Base-by-base conservation (phyloP, 2,888 invertebrate genomes). In the Ochropleura plecta region DNA sequence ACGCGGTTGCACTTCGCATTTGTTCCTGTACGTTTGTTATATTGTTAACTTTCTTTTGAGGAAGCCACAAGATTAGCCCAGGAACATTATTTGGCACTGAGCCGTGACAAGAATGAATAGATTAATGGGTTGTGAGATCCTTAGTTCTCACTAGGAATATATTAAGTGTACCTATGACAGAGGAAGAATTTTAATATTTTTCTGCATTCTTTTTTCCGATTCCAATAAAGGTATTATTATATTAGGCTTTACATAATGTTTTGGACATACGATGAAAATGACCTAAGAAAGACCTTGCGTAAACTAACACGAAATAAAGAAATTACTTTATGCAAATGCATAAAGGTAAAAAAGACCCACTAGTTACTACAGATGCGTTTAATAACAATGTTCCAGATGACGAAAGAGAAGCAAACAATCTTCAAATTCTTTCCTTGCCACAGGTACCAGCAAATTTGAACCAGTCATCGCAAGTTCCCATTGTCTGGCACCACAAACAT, bases 401-500 rank as follows among this genome's bases (percentile, higher is more conserved):
- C 42, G 48, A 76, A n/a, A 67, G 5, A 5, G n/a, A 65, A 16
- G 57, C 42, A 62, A 60, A 72, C n/a, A 72, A 55, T 53, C 10
- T 48, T 55, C 16, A 18, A 59, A 42, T 0, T 60, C 60, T 44
- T n/a, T 55, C 16, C 63, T 51, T 64, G 60, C 49, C 68, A 55
- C 60, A 66, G 48, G 55, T 73, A 77, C 49, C 14, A 53, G n/a
- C 40, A 46, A 59, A 53, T 59, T 79, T 57, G 46, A 40, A 60
- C 55, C 51, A 83, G 82, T 83, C 81, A 81, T 69, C 69, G 64
- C 30, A 68, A 70, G 49, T 63, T 51, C 48, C 60, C 72, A 83
- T 79, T 83, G 76, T 82, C 65, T 69, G 68, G 14, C 60, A 63
- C 53, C 44, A 51, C 68, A 80, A 77, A 77, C 73, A 80, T 83